phyloP scores from a whole-genome alignment of 2,797 vertebrate genomes.

The Helostoma temminkii region DNA sequence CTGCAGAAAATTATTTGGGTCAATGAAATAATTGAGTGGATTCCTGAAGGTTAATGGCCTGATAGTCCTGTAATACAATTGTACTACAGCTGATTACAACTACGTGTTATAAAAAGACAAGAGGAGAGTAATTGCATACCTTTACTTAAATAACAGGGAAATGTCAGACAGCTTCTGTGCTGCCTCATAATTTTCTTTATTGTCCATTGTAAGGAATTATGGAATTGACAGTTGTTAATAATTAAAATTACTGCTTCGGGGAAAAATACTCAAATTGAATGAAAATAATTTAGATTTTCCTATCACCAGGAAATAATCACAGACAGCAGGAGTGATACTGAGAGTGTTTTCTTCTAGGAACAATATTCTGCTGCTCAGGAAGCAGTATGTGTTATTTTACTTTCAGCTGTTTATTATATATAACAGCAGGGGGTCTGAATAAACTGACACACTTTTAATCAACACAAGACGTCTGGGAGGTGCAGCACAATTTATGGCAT shows the following conservation, averaged over 20 bases:
- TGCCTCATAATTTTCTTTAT: neutral
- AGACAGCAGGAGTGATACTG: neutral
- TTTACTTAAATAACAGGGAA: too few species aligned
- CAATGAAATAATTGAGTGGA: too few species aligned
- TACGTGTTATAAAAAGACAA: too few species aligned
- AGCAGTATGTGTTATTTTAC: neutral
- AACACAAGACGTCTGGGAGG: neutral
- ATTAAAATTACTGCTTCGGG: neutral
- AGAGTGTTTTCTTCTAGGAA: neutral
- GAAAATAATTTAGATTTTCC: neutral
- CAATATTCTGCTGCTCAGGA: neutral
- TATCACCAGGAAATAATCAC: neutral
- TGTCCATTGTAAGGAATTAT: neutral
- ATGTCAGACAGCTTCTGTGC: too few species aligned
- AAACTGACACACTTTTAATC: neutral
- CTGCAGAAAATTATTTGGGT: too few species aligned
- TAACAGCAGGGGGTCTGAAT: neutral
- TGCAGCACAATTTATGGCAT: neutral
- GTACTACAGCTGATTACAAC: too few species aligned
- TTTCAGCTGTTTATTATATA: slow-evolving; percentile 5
- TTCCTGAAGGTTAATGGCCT: neutral
- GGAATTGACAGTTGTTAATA: neutral
- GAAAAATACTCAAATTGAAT: too few species aligned
- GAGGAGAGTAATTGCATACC: too few species aligned
- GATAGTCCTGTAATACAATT: neutral